Conservation (phyloP, 2,797 vertebrate species). For the Microctenopoma lineatum region DNA sequence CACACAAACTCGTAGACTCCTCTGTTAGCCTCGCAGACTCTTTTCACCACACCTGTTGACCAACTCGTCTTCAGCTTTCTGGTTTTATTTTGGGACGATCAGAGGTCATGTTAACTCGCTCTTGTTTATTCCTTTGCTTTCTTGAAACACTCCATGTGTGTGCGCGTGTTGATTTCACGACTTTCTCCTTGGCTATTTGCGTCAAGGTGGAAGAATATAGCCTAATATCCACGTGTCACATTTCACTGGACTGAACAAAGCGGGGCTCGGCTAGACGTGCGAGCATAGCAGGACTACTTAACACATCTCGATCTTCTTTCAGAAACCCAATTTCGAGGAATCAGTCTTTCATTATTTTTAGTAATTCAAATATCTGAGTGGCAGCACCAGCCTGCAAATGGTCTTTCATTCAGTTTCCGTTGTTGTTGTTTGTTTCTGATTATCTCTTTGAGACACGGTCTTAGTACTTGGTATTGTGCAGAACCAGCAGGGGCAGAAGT, state of each 20-base stretch:
- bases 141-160: background rate
- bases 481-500: background rate
- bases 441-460: background rate
- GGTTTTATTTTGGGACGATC: constrained; percentile 20
- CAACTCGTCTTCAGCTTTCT: constrained; percentile 28
- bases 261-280: background rate
- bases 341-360: background rate
- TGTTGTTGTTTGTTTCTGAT: constrained; percentile 9
- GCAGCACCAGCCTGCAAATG: background rate
- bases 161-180: constrained; percentile 15
- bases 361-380: background rate
- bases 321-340: background rate
- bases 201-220: constrained; percentile 61
- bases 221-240: constrained; percentile 39
- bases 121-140: constrained; percentile 12
- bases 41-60: constrained; percentile 38
- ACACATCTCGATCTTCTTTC: constrained; percentile 12
- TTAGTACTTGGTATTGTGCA: background rate
- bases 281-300: background rate
- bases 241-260: constrained; percentile 44
- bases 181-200: constrained; percentile 49
- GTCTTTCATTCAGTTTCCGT: background rate
- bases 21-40: background rate
- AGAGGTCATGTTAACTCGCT: constrained; percentile 28
- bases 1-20: background rate